Evolutionary conservation across 2,888 invertebrate genomes (phyloP), one percentile per base, ranked within the genome.

Genomic region (Pristionchus arcanus): DNA sequence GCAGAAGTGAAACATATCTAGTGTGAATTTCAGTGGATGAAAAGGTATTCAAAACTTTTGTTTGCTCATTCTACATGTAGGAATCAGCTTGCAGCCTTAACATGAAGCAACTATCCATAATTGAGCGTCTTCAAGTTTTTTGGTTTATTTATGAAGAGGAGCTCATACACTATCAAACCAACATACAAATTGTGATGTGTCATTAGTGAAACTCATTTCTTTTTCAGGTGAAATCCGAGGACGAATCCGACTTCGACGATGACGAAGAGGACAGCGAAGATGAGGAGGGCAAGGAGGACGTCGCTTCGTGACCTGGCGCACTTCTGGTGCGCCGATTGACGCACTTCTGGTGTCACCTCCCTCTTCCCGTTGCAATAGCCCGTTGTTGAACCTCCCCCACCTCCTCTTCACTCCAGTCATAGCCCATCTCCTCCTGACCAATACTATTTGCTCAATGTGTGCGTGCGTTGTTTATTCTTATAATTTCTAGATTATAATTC

Each of bases 211-310:
- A 77, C 37, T 42, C 21, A 77, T 42, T 3, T n/a, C 21, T 21
- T 25, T 77, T 77, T 25, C 77, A 77, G 77, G 42, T 55, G 13
- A 55, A 84, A 55, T 53, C 53, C 37, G 83, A 84, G 55, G 83
- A 84, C 55, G 83, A 84, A 28, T 21, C 19, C 21, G 83, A 84
- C 9, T 53, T 55, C 37, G 83, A 84, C 16, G 83, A 84, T 28
- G 83, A 84, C 15, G 83, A 84, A 21, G 83, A 84, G 3, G 83
- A 84, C n/a, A 55, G 55, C 31, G 83, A 81, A 16, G 81, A 81
- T 15, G 81, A 84, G 53, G 83, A 84, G 55, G 13, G 77, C 3
- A 74, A 42, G 77, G 28, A n/a, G 68, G 28, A 49, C 77, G 42
- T 34, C 77, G 21, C 42, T 2, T 42, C 77, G 34, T 77, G 55